These are phyloP conservation scores for Imbricaverruca yamaguchii DNA, from an alignment of 2,888 invertebrate genomes.

Conservation along the genomic window DNA sequence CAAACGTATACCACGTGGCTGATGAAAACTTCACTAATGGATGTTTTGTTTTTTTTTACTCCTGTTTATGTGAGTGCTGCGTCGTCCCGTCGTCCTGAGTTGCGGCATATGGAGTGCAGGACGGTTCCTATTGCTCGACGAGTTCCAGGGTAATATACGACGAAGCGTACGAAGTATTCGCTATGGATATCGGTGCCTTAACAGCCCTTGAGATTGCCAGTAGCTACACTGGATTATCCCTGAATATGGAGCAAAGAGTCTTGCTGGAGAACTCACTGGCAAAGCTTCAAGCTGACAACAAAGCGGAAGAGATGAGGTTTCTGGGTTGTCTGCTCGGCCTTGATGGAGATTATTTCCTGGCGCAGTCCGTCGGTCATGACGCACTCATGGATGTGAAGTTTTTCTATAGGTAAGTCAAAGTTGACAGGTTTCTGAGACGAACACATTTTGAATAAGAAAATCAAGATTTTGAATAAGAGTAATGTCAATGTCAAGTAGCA, in stretches of 20 bases:
- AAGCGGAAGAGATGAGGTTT: slow-evolving; percentile 8
- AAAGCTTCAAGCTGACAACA: slow-evolving; percentile 5
- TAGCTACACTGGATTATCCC: not conserved
- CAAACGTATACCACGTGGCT: too few species aligned
- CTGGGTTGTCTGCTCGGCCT: not conserved
- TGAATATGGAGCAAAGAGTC: not conserved
- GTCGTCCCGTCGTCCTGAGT: too few species aligned
- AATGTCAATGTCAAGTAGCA: too few species aligned
- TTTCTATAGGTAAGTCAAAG: slow-evolving; percentile 4
- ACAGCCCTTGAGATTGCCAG: not conserved
- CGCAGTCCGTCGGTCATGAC: not conserved
- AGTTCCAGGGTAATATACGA: too few species aligned
- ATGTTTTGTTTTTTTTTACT: too few species aligned
- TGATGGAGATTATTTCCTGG: slow-evolving; percentile 16
- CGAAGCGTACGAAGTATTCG: too few species aligned
- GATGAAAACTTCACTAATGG: too few species aligned
- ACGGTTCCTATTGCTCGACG: too few species aligned
- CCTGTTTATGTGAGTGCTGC: too few species aligned
- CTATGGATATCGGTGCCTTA: slow-evolving; percentile 3
- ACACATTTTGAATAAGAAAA: too few species aligned
- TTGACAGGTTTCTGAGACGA: not conserved
- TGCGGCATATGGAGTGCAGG: too few species aligned
- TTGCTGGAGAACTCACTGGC: slow-evolving; percentile 3
- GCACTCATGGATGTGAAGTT: not conserved
- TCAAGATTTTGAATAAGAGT: too few species aligned